Percentiles rank a stretch among this genome's conserved stretches.
phyloP scores from a whole-genome alignment of 2,888 invertebrate species.

The Ochropleura plecta region DNA sequence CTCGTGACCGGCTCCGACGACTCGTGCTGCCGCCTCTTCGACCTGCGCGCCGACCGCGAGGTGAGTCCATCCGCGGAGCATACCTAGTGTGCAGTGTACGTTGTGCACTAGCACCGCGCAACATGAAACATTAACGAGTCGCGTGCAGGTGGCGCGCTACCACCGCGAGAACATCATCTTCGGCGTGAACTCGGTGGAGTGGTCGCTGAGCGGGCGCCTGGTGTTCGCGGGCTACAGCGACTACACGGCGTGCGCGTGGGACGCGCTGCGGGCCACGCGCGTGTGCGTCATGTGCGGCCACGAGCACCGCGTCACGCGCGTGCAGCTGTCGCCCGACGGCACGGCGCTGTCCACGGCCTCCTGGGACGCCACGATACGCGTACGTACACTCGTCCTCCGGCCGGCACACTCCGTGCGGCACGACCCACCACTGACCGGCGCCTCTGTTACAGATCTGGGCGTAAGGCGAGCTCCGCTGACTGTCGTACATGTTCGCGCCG shows the following conservation, averaged over 20 bases:
- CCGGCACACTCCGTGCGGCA: not conserved
- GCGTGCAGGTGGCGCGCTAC: slow-evolving; percentile 94
- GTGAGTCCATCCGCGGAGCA: slow-evolving; percentile 31
- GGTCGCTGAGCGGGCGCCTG: slow-evolving; percentile 98
- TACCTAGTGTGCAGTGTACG: too few species aligned
- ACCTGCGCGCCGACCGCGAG: slow-evolving; percentile 99
- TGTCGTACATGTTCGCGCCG: not conserved
- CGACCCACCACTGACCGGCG: not conserved
- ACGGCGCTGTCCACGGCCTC: slow-evolving; percentile 99
- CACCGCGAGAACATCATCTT: slow-evolving; percentile 99
- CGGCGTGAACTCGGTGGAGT: slow-evolving; percentile 99
- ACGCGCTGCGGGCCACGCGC: slow-evolving; percentile 97
- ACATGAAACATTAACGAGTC: too few species aligned
- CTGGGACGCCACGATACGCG: slow-evolving; percentile 93
- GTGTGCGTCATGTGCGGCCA: slow-evolving; percentile 98
- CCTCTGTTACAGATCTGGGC: slow-evolving; percentile 76
- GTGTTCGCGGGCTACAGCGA: slow-evolving; percentile 99
- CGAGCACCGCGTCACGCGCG: slow-evolving; percentile 98
- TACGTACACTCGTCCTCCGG: slow-evolving; percentile 89
- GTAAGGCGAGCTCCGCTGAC: slow-evolving; percentile 48
- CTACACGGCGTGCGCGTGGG: slow-evolving; percentile 99
- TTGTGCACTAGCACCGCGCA: too few species aligned
- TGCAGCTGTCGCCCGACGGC: slow-evolving; percentile 99
- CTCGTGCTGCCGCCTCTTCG: slow-evolving; percentile 98
- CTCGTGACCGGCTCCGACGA: slow-evolving; percentile 99